Base-by-base conservation (phyloP, 2,797 vertebrate species). In the Psittacula derbiana region DNA sequence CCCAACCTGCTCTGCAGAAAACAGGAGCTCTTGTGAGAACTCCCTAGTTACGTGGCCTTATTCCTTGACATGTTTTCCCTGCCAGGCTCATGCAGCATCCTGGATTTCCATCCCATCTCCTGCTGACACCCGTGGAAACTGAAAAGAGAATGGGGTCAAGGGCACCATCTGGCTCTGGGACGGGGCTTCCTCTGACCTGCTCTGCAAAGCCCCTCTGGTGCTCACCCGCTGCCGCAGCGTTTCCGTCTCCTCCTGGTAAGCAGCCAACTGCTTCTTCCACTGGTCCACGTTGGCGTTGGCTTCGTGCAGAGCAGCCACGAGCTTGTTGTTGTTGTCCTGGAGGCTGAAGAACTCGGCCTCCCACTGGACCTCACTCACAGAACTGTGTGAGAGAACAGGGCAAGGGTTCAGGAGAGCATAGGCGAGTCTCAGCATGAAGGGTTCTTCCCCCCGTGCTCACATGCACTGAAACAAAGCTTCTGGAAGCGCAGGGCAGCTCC, bases 281-380 rank as follows among this genome's bases (percentile, higher is more conserved):
- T 99, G 98, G 40, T 99, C 98, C 71, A 99, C 99, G 1, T 98
- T 98, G 91, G 98, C 97, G 38, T 99, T 99, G 94, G 99, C 99
- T 82, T 99, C 99, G 10, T 98, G 98, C 75, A 99, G 98, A 1
- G 99, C 99, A 0, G 98, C 98, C 43, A 99, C 98, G 50, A 99
- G 98, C 96, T 98, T 99, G 86, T 97, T 97, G 87, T 99, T 99
- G 95, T 98, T 99, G 98, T 99, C 99, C 98, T 99, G 99, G 58
- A 99, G 98, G 28, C 98, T 98, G 96, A 99, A 99, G 92, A 99
- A 99, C 82, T 99, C 99, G 0, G 98, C 98, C 91, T 99, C 99
- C 97, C 99, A 98, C 96, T 99, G 99, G 41, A 99, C 98, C 97
- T 99, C 99, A 12, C 99, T 99, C 93, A 99, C 98, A 0, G 99